Conservation (phyloP, 1,140 invertebrate species). For the Plectrocnemia conspersa region DNA sequence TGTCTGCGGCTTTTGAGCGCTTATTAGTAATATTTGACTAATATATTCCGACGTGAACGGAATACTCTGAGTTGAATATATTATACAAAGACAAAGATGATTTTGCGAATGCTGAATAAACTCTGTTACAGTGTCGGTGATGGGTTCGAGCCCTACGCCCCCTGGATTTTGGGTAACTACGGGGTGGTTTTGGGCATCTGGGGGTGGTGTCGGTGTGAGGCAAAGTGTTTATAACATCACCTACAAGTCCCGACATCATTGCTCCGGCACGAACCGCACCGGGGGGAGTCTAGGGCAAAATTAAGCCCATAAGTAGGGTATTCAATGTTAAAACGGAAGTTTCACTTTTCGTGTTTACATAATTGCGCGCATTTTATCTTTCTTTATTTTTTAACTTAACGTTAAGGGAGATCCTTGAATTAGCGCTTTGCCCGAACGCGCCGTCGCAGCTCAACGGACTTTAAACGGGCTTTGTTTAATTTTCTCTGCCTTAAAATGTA, state of each 20-base stretch:
- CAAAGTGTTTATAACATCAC: conserved; percentile 21
- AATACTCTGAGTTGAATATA: conserved; percentile 11
- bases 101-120: conserved; percentile 22
- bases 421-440: background rate
- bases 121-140: conserved; percentile 6
- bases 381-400: conserved; percentile 29
- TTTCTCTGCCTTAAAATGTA: too few species aligned
- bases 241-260: conserved; percentile 32
- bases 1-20: too few species aligned
- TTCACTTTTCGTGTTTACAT: conserved; percentile 33
- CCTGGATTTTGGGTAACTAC: background rate
- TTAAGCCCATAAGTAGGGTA: conserved; percentile 32
- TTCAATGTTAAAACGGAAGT: conserved; percentile 32
- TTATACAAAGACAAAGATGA: conserved; percentile 22
- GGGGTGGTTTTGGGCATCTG: background rate
- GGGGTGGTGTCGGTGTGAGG: background rate
- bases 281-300: conserved; percentile 30
- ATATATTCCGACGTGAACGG: conserved; percentile 16
- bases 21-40: conserved; percentile 22
- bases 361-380: conserved; percentile 31
- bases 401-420: conserved; percentile 28
- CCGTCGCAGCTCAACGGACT: background rate
- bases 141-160: background rate
- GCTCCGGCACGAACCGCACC: conserved; percentile 25
- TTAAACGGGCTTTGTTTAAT: too few species aligned